These are phyloP conservation scores for Perognathus longimembris DNA, from an alignment of 2,113 vertebrate species.

Conservation along the genomic window DNA sequence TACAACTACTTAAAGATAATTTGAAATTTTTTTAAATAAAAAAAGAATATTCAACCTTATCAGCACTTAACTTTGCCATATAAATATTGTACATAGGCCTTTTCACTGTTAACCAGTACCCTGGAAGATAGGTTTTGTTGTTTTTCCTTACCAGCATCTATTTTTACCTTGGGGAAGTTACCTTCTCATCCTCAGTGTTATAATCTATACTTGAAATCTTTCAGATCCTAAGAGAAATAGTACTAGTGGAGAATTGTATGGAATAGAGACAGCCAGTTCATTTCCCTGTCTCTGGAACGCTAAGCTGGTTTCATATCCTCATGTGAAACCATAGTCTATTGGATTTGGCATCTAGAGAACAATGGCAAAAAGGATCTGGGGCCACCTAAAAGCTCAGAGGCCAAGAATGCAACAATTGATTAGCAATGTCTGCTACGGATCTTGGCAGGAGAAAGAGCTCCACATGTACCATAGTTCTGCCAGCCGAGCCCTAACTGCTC, in stretches of 20 bases:
- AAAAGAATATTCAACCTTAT: background rate
- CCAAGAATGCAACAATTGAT: background rate
- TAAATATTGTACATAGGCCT: background rate
- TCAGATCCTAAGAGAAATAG: constrained; percentile 42
- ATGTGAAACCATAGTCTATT: background rate
- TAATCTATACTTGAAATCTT: constrained; percentile 31
- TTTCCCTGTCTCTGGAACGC: constrained; percentile 13
- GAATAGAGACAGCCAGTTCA: background rate
- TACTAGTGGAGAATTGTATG: constrained; percentile 23
- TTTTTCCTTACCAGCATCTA: background rate
- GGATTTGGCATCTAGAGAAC: constrained; percentile 11
- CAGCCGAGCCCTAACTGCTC: background rate
- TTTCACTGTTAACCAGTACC: background rate
- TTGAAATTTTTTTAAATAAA: too few relatives aligned
- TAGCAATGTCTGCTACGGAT: background rate
- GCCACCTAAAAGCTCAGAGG: background rate
- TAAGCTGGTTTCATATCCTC: constrained; percentile 14
- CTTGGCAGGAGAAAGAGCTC: background rate
- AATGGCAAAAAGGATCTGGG: background rate
- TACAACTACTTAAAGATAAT: too few relatives aligned
- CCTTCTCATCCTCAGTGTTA: constrained; percentile 18
- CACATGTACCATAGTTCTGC: background rate
- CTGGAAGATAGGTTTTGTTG: background rate
- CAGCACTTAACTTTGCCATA: background rate
- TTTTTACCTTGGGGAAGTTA: constrained; percentile 13